phyloP scores from a whole-genome alignment of 1,140 invertebrate species.

The Chelonus insularis region DNA sequence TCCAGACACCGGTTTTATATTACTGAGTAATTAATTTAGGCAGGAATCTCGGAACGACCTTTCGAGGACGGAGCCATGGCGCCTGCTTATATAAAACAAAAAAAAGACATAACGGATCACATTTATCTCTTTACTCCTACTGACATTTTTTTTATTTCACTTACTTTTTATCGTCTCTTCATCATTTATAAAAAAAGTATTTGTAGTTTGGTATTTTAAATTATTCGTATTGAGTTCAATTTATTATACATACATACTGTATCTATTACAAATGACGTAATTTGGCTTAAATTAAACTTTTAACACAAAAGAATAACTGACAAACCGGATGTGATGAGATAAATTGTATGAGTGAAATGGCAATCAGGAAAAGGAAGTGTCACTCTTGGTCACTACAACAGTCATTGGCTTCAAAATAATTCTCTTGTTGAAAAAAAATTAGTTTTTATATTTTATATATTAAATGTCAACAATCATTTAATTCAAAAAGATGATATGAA shows the following conservation, averaged over 20 bases:
- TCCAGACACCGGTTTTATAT: conserved; percentile 12
- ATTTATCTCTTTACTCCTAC: conserved; percentile 4
- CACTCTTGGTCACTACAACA: neutral
- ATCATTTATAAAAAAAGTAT: no score
- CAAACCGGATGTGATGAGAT: no score
- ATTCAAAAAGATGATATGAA: no score
- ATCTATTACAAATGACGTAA: no score
- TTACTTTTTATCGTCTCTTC: neutral
- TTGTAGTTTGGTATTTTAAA: no score
- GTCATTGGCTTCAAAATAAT: neutral
- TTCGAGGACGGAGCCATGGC: conserved; percentile 9
- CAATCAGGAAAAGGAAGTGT: neutral
- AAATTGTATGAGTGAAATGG: no score
- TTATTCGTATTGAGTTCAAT: no score
- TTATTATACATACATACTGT: no score
- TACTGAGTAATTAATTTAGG: conserved; percentile 8
- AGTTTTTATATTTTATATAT: neutral
- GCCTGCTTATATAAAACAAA: conserved; percentile 6
- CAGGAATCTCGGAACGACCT: conserved; percentile 14
- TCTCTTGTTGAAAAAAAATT: neutral
- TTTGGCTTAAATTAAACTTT: no score
- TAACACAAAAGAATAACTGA: no score
- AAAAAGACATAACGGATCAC: conserved; percentile 4
- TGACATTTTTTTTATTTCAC: neutral
- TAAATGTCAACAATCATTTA: no score